Evolutionary conservation across 2,888 invertebrate genomes (phyloP), one percentile per base, ranked within the genome.

Genomic region (Caenorhabditis drosophilae): DNA sequence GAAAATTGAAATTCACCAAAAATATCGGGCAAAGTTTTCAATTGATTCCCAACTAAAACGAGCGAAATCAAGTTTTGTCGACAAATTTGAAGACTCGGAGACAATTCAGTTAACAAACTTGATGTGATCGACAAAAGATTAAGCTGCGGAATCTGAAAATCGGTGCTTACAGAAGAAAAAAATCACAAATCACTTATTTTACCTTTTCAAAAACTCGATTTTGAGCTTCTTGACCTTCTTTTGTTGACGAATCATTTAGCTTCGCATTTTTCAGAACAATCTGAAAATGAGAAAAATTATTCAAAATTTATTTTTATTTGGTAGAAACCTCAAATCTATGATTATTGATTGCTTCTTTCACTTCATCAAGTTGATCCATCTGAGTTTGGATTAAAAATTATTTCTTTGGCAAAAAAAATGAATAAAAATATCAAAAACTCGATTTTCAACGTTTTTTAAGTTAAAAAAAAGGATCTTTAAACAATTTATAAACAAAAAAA

Each of bases 261-360:
- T 40, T 54, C 12, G 38, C 61, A 4, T 64, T 61, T 47, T 61
- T 64, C 16, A 69, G 18, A 9, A 69, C 64, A n/a, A 69, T 58
- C 34, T n/a, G n/a, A n/a, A n/a, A n/a, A n/a, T n/a, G n/a, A n/a
- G n/a, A n/a, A n/a, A n/a, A n/a, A n/a, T n/a, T n/a, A n/a, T n/a
- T n/a, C n/a, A n/a, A n/a, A n/a, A n/a, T n/a, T n/a, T n/a, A n/a
- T n/a, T n/a, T n/a, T n/a, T n/a, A n/a, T n/a, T n/a, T n/a, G n/a
- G n/a, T n/a, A n/a, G n/a, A n/a, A n/a, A n/a, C n/a, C n/a, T 69
- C 69, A 45, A 69, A 66, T 12, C 69, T 60, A 31, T 42, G 51
- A 27, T 64, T 61, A 23, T 60, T 52, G 20, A 64, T 53, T 2
- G 57, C 57, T 46, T 63, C 62, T 40, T 53, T 51, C 18, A 63